phyloP scores from a whole-genome alignment of 2,888 invertebrate genomes.

The Erynnis tages region DNA sequence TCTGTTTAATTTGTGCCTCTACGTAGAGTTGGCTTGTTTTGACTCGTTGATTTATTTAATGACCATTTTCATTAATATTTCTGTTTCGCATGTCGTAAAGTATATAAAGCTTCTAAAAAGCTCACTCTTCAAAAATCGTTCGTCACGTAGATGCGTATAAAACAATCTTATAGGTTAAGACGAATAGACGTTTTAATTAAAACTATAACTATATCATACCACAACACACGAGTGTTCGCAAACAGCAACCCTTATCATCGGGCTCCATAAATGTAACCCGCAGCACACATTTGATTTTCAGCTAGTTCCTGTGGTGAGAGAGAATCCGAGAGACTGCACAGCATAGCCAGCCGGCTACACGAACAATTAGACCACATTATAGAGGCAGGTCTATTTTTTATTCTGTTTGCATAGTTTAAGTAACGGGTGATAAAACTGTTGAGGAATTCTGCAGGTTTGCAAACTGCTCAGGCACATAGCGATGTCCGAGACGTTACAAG shows the following conservation, averaged over 20 bases:
- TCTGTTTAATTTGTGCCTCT: not conserved
- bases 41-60: not conserved
- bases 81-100: not conserved
- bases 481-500: slow-evolving; percentile 95
- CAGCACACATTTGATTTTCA: slow-evolving; percentile 42
- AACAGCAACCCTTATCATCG: slow-evolving; percentile 30
- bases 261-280: slow-evolving; percentile 26
- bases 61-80: not conserved
- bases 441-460: slow-evolving; percentile 86
- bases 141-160: no score
- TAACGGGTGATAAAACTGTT: slow-evolving; percentile 5
- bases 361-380: slow-evolving; percentile 99
- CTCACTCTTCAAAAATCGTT: no score
- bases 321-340: slow-evolving; percentile 93
- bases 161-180: no score
- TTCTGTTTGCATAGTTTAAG: slow-evolving; percentile 2
- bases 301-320: slow-evolving; percentile 83
- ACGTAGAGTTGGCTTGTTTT: not conserved
- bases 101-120: no score
- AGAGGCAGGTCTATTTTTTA: slow-evolving; percentile 84
- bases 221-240: slow-evolving; percentile 43
- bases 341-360: slow-evolving; percentile 95
- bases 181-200: slow-evolving; percentile 18
- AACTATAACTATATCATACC: slow-evolving; percentile 19
- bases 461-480: slow-evolving; percentile 98